Evolutionary conservation across 2,113 vertebrate genomes (phyloP).

Genomic region (Urocolius indicus): DNA sequence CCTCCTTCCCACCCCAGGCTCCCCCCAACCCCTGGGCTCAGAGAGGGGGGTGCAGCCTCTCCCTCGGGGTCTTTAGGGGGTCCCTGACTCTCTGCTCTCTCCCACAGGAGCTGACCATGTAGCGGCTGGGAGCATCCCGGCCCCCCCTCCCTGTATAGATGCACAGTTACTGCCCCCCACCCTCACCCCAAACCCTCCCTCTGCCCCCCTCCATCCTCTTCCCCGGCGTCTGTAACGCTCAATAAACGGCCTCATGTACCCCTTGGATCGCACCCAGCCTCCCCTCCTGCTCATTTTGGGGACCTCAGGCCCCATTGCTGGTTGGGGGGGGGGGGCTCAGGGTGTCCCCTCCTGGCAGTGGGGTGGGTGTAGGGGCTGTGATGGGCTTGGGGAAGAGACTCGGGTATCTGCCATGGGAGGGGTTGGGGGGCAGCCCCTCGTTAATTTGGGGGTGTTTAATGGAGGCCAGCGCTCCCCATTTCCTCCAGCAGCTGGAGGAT

Average conservation of each 20-base stretch:
- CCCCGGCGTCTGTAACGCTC: slow-evolving; percentile 16
- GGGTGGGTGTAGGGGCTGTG: background rate
- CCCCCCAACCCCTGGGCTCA: too few species aligned
- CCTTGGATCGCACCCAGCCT: background rate
- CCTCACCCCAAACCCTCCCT: background rate
- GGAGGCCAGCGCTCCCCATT: too few species aligned
- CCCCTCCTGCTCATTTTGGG: background rate
- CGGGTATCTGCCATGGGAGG: too few species aligned
- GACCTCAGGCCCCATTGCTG: too few species aligned
- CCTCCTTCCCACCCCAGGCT: too few species aligned
- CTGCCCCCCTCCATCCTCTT: background rate
- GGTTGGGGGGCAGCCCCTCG: too few species aligned
- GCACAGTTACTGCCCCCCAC: slow-evolving; percentile 24
- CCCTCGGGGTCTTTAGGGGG: background rate
- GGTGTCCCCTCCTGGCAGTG: background rate
- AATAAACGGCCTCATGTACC: slow-evolving; percentile 58
- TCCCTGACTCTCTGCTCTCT: background rate
- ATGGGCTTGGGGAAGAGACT: too few species aligned
- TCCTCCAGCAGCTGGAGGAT: background rate
- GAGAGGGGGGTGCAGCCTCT: background rate
- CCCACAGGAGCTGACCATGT: slow-evolving; percentile 82
- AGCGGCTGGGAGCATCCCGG: slow-evolving; percentile 14
- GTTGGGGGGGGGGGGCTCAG: background rate
- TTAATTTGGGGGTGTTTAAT: too few species aligned
- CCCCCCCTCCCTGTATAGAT: slow-evolving; percentile 41